These are phyloP conservation scores for Eunapius fragilis DNA, from an alignment of 37 sponge, comb jelly and placozoan species.

Conservation along the genomic window DNA sequence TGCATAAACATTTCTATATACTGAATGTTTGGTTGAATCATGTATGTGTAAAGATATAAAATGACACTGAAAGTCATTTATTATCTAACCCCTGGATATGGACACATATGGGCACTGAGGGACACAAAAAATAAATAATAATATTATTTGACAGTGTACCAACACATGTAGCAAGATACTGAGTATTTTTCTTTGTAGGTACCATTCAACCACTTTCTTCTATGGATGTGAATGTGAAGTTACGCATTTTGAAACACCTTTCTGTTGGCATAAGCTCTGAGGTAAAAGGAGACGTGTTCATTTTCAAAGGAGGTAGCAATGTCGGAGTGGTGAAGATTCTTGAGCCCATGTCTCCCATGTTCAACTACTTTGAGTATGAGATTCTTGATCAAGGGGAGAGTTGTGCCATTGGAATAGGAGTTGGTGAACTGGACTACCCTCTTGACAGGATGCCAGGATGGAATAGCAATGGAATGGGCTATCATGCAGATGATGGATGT, in stretches of 20 bases:
- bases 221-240: not conserved
- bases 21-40: no score
- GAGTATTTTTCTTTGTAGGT: not conserved
- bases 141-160: no score
- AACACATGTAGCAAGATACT: no score
- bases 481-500: constrained; percentile 80
- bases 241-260: not conserved
- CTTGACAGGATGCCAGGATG: constrained; percentile 77
- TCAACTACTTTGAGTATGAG: constrained; percentile 81
- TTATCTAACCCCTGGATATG: no score
- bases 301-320: constrained; percentile 39
- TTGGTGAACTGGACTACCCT: constrained; percentile 52
- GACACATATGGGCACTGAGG: no score
- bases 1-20: no score
- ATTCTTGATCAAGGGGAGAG: constrained; percentile 57
- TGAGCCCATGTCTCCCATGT: constrained; percentile 69
- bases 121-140: no score
- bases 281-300: constrained; percentile 56
- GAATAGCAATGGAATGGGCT: constrained; percentile 76
- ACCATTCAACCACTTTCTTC: not conserved
- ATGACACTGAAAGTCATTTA: no score
- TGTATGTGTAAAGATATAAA: no score
- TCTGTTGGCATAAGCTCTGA: constrained; percentile 41
- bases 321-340: constrained; percentile 77
- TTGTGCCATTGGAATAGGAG: constrained; percentile 71